Evolutionary conservation across 2,113 vertebrate genomes (phyloP), one percentile per base, ranked within the genome.

Genomic region (Hippocampus zosterae): DNA sequence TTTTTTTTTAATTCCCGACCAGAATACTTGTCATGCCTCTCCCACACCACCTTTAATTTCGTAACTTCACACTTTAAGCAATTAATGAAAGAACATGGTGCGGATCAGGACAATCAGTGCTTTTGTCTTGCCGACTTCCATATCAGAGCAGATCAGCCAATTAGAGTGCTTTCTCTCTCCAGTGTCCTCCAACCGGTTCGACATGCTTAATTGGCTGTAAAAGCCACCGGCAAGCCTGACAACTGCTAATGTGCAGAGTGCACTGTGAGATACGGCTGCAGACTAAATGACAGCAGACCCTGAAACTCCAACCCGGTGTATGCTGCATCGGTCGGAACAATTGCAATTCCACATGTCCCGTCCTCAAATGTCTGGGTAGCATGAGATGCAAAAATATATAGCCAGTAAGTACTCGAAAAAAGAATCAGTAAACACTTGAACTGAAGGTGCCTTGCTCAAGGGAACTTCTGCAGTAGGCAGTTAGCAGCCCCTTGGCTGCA

Each of bases 161-260:
- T 65, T 65, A 65, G 42, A 65, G 63, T 27, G 5, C 11, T 44
- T 46, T 65, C 15, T 13, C 42, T 65, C 41, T 27, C 23, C 41
- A 9, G 9, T 27, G 42, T 65, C 63, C 41, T 65, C 63, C 63
- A 46, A 23, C 63, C 27, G 37, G 41, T 65, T 46, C 23, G 63
- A 46, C 42, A 46, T 46, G n/a, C 23, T 46, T 65, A 65, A 65
- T 65, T 65, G 63, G 63, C 63, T 46, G 63, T 25, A 65, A 65
- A 46, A 46, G 62, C n/a, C 62, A 65, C 41, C 41, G 41, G 63
- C 63, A 27, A 65, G 42, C 41, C n/a, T 48, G 63, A 65, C 63
- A 65, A 48, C 6, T 15, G 41, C 63, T 65, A 46, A 65, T 42
- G 40, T 46, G 41, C 63, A 44, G 41, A 16, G 21, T 65, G 63